These are phyloP conservation scores for Dinoponera quadriceps DNA, from an alignment of 1,140 invertebrate species.

Conservation along the genomic window DNA sequence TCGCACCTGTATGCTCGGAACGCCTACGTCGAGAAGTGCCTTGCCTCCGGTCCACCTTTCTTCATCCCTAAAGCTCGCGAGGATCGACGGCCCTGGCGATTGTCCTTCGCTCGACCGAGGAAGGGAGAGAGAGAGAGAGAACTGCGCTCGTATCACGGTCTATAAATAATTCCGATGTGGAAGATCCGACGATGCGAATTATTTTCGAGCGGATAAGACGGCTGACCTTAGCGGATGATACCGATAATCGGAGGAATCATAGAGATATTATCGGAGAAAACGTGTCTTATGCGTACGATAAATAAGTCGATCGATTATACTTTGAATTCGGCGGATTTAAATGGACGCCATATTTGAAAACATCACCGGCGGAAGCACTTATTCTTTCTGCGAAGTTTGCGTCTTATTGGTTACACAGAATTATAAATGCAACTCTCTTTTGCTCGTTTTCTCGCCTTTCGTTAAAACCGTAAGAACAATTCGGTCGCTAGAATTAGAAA, in stretches of 20 bases:
- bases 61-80: constrained; percentile 60
- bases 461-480: too few relatives aligned
- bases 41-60: constrained; percentile 36
- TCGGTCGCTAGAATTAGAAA: too few relatives aligned
- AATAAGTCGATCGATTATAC: too few relatives aligned
- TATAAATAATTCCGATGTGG: constrained; percentile 6
- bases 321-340: too few relatives aligned
- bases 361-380: too few relatives aligned
- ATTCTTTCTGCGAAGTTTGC: too few relatives aligned
- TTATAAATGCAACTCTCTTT: too few relatives aligned
- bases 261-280: neutral
- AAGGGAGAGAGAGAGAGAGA: constrained; percentile 1
- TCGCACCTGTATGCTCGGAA: constrained; percentile 81
- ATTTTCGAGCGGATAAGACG: neutral
- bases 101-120: constrained; percentile 52
- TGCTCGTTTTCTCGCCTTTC: too few relatives aligned
- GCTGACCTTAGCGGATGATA: neutral
- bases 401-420: too few relatives aligned
- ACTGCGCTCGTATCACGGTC: neutral
- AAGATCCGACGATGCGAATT: neutral
- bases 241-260: neutral
- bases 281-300: too few relatives aligned
- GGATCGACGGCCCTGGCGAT: constrained; percentile 63
- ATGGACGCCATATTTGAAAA: too few relatives aligned
- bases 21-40: constrained; percentile 74